Conservation (phyloP, 2,113 vertebrate genomes). For the Rutilus rutilus region DNA sequence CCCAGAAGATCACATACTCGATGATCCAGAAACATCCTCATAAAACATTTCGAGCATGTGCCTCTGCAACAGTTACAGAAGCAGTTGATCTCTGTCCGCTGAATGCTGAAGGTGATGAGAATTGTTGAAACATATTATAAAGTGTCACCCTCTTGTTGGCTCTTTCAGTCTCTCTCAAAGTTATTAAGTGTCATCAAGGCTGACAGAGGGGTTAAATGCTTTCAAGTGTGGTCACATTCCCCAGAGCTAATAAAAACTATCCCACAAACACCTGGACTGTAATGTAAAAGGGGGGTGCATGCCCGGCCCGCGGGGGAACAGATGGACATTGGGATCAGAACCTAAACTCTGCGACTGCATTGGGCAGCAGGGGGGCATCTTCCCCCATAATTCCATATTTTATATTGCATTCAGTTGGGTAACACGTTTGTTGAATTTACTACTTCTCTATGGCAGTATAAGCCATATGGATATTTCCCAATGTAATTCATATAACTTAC, state of each 20-base stretch:
- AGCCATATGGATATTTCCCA: neutral
- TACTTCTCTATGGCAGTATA: neutral
- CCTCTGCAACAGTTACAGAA: neutral
- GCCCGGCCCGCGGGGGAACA: neutral
- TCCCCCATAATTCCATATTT: too few species aligned
- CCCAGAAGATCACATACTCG: neutral
- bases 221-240: slow-evolving; percentile 15
- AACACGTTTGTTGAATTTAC: neutral
- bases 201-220: slow-evolving; percentile 30
- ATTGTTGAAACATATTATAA: slow-evolving; percentile 16
- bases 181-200: slow-evolving; percentile 38
- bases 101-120: neutral
- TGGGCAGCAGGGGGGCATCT: neutral
- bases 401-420: neutral
- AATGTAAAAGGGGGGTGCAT: neutral
- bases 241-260: slow-evolving; percentile 32
- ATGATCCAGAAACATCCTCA: neutral
- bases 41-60: neutral
- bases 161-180: slow-evolving; percentile 24
- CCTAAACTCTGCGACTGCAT: slow-evolving; percentile 14
- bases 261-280: slow-evolving; percentile 1
- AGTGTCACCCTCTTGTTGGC: slow-evolving; percentile 3
- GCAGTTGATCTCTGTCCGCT: neutral
- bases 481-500: neutral
- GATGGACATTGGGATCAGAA: slow-evolving; percentile 20